Evolutionary conservation across 2,797 vertebrate genomes (phyloP), one percentile per base, ranked within the genome.

Genomic region (Chelon labrosus): DNA sequence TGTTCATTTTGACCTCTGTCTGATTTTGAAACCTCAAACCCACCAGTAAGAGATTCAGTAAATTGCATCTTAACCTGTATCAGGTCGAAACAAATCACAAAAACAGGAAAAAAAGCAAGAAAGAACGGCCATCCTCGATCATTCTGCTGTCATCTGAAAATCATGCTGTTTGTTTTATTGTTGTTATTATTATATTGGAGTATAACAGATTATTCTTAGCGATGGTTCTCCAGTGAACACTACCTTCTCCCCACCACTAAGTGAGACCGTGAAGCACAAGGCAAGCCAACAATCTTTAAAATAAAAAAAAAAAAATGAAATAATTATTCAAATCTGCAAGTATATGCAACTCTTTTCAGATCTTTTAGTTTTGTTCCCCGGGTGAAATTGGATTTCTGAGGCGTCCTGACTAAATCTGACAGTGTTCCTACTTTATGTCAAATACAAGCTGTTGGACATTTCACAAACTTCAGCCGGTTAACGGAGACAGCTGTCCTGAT

Each of bases 11-110:
- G 89, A 88, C 65, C 85, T 77, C 54, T 69, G 16, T 79, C 85
- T 89, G 70, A 84, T 90, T 91, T 92, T 79, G 65, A 83, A 76
- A 86, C 88, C 62, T 73, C 80, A 83, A 83, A 84, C 87, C 88
- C 84, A 84, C 88, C 85, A 66, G 74, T 80, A 85, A 89, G 86
- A 91, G 86, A 92, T 89, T 88, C 82, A 90, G 75, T 82, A 83
- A 90, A 80, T 85, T 90, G 83, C 90, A 91, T 93, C 89, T 93
- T 95, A 94, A 94, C 95, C 95, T 95, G 95, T 95, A 95, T 95
- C 95, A 95, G 95, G 94, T 95, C 89, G 85, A 90, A 93, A 88
- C 87, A 90, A 91, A 80, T 85, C 77, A 71, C 82, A 22, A 22
- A 17, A 7, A 1, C 10, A 12, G 11, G 37, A 17, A 31, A 55